Evolutionary conservation across 2,888 invertebrate genomes (phyloP).

Genomic region (Phymatocera aterrima): DNA sequence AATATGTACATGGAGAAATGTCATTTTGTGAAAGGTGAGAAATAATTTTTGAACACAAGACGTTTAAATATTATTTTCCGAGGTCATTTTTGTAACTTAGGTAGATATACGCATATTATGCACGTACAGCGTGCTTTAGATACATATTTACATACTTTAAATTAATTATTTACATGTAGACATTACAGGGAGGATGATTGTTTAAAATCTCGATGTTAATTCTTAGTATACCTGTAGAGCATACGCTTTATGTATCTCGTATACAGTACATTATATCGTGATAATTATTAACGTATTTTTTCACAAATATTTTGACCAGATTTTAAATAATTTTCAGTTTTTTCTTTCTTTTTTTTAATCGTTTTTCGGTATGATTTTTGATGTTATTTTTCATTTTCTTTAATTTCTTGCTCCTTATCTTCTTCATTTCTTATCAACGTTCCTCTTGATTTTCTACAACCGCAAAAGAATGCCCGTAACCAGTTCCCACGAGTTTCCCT

Average conservation of each 20-base stretch:
- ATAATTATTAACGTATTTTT: no score
- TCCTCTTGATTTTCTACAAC: slow-evolving; percentile 53
- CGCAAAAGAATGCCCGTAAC: slow-evolving; percentile 73
- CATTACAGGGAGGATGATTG: no score
- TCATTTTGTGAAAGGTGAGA: slow-evolving; percentile 24
- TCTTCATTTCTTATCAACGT: background rate
- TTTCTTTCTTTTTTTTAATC: no score
- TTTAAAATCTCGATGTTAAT: no score
- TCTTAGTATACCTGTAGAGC: no score
- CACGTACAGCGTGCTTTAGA: no score
- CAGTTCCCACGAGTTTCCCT: slow-evolving; percentile 66
- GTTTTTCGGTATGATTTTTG: background rate
- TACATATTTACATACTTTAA: background rate
- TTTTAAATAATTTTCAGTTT: no score
- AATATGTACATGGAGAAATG: background rate
- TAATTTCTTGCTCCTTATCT: background rate
- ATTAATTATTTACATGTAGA: background rate
- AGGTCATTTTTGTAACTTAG: background rate
- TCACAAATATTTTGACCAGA: no score
- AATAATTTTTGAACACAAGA: background rate
- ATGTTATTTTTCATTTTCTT: background rate
- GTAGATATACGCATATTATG: no score
- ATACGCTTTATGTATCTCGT: no score
- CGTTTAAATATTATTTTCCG: slow-evolving; percentile 5
- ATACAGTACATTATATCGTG: no score